Base-by-base conservation (phyloP, 2,113 vertebrate genomes). In the Cyrtonyx montezumae region DNA sequence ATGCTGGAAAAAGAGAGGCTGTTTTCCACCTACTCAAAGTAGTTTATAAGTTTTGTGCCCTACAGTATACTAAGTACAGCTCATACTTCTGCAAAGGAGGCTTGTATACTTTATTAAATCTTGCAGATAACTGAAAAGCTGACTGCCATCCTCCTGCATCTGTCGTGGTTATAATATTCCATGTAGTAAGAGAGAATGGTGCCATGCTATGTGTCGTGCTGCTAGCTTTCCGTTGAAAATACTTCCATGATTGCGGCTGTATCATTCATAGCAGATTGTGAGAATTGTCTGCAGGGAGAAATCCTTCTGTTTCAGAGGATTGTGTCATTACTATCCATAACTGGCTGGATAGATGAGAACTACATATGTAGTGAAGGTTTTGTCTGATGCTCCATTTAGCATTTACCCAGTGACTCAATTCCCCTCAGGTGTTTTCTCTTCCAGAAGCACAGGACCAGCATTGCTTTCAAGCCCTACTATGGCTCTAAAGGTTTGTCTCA, bases 11-110 rank as follows among this genome's bases (percentile, higher is more conserved):
- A 83, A 48, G 48, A 48, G 49, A 89, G 62, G 48, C 87, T 45
- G 48, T 76, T 79, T 94, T 94, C 81, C 67, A 84, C 91, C 45
- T 87, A 30, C 78, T 87, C 62, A 48, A 6, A 82, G 67, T 26
- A 84, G 66, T 89, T 92, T 17, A 0, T 58, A 62, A 87, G 53
- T 71, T 56, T 25, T 84, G 37, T 82, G 81, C n/a, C 48, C 58
- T n/a, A 10, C 0, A 1, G 20, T 70, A 23, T 28, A 16, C 30
- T 25, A 40, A 73, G 48, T 51, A 14, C 37, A 87, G 48, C 16
- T 79, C 18, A 2, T 74, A 46, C 0, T 1, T 69, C 78, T 79
- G 36, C 67, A 43, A 28, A 36, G 45, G 16, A 87, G 58, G 11
- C 32, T 69, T 34, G 6, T 80, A 11, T 6, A 8, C 55, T 51